A percentile compares a stretch with the other conserved stretches of the same genome.
These are phyloP conservation scores for Nymphalis urticae DNA, from an alignment of 2,888 invertebrate species.

Conservation along the genomic window DNA sequence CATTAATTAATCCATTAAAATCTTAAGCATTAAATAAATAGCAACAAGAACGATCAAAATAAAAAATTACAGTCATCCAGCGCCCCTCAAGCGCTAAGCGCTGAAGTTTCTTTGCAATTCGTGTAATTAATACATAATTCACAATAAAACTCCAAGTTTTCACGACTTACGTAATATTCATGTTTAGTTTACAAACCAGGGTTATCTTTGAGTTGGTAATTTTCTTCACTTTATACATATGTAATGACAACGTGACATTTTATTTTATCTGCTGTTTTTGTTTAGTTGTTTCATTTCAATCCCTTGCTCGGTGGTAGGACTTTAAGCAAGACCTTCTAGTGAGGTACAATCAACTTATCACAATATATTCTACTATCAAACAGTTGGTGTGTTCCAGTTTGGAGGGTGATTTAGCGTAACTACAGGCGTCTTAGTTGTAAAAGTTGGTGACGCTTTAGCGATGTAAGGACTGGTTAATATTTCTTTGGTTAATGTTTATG, in stretches of 20 bases:
- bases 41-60: neutral
- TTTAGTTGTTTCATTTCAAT: no score
- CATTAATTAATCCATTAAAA: constrained; percentile 4
- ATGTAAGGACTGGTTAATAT: no score
- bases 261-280: no score
- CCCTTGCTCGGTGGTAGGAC: no score
- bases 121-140: constrained; percentile 21
- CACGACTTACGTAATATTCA: neutral
- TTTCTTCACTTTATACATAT: neutral
- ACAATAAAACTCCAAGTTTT: constrained; percentile 7
- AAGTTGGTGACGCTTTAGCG: no score
- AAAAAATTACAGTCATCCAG: constrained; percentile 6
- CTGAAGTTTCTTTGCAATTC: constrained; percentile 16
- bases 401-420: no score
- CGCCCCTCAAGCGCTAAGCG: neutral
- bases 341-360: no score
- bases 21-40: neutral
- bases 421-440: no score
- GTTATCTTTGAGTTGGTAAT: neutral
- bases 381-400: no score
- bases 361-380: no score
- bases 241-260: neutral
- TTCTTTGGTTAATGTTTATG: no score
- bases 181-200: neutral
- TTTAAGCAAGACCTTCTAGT: no score